A percentile compares a stretch with the other conserved stretches of the same genome.
Conservation (phyloP, 2,797 vertebrate species). For the Periparus ater region DNA sequence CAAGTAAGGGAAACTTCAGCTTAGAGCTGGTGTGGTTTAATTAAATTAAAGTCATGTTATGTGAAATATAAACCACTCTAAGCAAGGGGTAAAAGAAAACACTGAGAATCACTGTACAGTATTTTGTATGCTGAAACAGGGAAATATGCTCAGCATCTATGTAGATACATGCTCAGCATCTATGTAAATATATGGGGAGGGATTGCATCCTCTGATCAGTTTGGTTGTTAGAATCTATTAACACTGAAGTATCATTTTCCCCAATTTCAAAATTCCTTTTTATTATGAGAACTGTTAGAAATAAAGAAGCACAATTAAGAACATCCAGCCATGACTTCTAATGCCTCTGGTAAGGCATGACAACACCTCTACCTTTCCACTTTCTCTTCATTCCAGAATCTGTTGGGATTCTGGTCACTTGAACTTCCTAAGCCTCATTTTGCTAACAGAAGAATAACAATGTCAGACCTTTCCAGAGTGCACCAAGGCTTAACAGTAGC, state of each 20-base stretch:
- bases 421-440: neutral
- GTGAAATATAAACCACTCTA: neutral
- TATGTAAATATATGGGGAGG: neutral
- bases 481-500: constrained; percentile 1
- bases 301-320: neutral
- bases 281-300: neutral
- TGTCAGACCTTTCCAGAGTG: neutral
- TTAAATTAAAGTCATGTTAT: neutral
- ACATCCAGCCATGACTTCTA: neutral
- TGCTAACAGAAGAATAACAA: neutral
- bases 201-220: neutral
- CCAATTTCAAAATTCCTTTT: neutral
- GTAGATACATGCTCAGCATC: neutral
- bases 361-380: neutral
- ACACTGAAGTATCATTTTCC: neutral
- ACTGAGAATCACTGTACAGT: neutral
- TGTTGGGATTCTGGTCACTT: neutral
- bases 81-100: neutral
- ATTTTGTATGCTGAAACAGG: neutral
- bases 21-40: neutral
- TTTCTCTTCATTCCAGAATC: neutral
- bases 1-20: neutral
- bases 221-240: neutral
- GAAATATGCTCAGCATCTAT: neutral
- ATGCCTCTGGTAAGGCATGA: neutral